Evolutionary conservation across 2,888 invertebrate species (phyloP).

Genomic region (Diloba caeruleocephala): DNA sequence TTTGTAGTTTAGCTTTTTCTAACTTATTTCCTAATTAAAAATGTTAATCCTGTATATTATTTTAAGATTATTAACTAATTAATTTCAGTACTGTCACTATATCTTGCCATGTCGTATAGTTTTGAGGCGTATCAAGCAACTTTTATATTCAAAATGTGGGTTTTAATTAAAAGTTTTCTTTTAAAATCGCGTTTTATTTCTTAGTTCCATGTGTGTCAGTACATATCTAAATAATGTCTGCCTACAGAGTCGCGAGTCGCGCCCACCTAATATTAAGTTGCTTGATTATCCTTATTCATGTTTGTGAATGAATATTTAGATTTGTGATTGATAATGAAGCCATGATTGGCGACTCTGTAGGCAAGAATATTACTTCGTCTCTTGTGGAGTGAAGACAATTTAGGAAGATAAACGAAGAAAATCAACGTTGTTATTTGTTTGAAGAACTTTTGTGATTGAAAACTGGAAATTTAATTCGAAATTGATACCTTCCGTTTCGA

Average conservation of each 20-base stretch:
- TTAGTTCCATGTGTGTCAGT: slow-evolving; percentile 45
- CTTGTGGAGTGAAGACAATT: slow-evolving; percentile 14
- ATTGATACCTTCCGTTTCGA: background rate
- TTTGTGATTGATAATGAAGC: slow-evolving; percentile 55
- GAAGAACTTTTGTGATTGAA: background rate
- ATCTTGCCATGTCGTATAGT: slow-evolving; percentile 18
- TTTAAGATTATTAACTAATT: slow-evolving; percentile 5
- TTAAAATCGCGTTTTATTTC: slow-evolving; percentile 79
- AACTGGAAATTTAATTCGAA: background rate
- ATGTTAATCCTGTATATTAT: no score
- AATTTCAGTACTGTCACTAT: slow-evolving; percentile 8
- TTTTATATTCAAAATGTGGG: slow-evolving; percentile 75
- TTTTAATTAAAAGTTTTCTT: slow-evolving; percentile 78
- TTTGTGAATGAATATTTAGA: slow-evolving; percentile 57
- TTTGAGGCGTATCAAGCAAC: slow-evolving; percentile 87
- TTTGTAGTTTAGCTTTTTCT: slow-evolving; percentile 11
- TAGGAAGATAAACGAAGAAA: background rate
- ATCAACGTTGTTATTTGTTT: background rate
- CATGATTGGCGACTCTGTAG: slow-evolving; percentile 76
- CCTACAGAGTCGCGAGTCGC: slow-evolving; percentile 79
- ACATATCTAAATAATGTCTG: slow-evolving; percentile 52
- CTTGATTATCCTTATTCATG: slow-evolving; percentile 83
- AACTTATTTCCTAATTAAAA: background rate
- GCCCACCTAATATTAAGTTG: slow-evolving; percentile 78
- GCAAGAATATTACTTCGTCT: slow-evolving; percentile 49